Conservation (phyloP, 2,113 vertebrate species). For the Eubucco bourcierii region DNA sequence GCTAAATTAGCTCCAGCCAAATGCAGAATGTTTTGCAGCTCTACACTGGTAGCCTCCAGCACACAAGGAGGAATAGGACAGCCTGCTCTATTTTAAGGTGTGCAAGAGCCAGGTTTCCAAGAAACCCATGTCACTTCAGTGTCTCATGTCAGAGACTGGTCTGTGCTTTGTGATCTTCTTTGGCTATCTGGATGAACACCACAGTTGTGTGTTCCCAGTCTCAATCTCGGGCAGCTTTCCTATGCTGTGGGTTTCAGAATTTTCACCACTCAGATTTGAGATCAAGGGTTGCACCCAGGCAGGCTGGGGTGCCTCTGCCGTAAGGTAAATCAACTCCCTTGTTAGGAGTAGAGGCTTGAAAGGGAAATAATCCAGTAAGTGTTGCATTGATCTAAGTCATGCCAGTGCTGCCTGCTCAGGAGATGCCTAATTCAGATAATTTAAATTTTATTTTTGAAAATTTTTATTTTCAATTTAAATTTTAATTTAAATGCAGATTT, state of each 20-base stretch:
- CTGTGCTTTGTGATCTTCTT: neutral
- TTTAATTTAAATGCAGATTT: no score
- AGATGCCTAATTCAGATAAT: neutral
- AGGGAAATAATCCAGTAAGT: neutral
- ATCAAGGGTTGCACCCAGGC: neutral
- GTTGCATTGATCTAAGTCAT: neutral
- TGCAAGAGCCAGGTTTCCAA: neutral
- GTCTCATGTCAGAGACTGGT: neutral
- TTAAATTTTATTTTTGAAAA: no score
- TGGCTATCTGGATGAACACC: neutral
- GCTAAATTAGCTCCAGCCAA: conserved; percentile 42
- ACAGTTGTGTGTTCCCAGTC: neutral
- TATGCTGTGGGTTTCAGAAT: neutral
- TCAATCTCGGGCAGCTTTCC: neutral
- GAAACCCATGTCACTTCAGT: neutral
- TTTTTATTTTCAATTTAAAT: neutral
- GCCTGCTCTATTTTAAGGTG: neutral
- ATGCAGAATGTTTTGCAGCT: conserved; percentile 4
- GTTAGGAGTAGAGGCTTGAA: neutral
- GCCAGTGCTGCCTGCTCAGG: neutral
- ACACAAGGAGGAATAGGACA: conserved; percentile 5
- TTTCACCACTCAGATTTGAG: neutral
- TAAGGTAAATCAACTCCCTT: neutral
- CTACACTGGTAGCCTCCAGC: neutral
- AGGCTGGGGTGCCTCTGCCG: neutral